Conservation (phyloP, 1,140 invertebrate genomes). For the Hypothenemus hampei region DNA sequence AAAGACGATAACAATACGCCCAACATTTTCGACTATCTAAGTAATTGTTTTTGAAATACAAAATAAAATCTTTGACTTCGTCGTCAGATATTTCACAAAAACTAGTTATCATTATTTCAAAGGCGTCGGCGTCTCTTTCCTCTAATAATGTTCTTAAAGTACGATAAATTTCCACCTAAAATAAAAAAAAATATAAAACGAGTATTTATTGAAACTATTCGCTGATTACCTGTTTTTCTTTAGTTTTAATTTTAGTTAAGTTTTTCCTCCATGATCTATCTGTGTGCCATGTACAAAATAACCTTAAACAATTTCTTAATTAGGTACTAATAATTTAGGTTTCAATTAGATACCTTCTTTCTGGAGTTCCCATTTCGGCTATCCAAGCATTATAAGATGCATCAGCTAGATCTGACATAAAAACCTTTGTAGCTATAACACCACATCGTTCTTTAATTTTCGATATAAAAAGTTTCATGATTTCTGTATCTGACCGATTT, state of each 20-base stretch:
- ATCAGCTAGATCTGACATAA: slow-evolving; percentile 25
- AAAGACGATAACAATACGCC: too few species aligned
- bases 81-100: too few species aligned
- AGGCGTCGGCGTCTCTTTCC: too few species aligned
- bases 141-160: too few species aligned
- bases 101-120: too few species aligned
- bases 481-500: slow-evolving; percentile 14
- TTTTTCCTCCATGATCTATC: slow-evolving; percentile 14
- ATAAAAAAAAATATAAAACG: too few species aligned
- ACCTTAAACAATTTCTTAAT: not conserved
- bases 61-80: too few species aligned
- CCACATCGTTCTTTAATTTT: slow-evolving; percentile 2
- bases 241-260: slow-evolving; percentile 1
- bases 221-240: too few species aligned
- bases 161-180: too few species aligned
- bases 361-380: slow-evolving; percentile 4
- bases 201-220: too few species aligned
- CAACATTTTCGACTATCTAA: too few species aligned
- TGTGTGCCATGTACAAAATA: slow-evolving; percentile 11
- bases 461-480: slow-evolving; percentile 15
- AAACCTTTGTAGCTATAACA: slow-evolving; percentile 9
- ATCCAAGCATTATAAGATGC: slow-evolving; percentile 21
- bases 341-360: slow-evolving; percentile 2
- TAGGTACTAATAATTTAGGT: not conserved
- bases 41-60: too few species aligned